Evolutionary conservation across 2,888 invertebrate genomes (phyloP).

Genomic region (Agapostemon virescens): DNA sequence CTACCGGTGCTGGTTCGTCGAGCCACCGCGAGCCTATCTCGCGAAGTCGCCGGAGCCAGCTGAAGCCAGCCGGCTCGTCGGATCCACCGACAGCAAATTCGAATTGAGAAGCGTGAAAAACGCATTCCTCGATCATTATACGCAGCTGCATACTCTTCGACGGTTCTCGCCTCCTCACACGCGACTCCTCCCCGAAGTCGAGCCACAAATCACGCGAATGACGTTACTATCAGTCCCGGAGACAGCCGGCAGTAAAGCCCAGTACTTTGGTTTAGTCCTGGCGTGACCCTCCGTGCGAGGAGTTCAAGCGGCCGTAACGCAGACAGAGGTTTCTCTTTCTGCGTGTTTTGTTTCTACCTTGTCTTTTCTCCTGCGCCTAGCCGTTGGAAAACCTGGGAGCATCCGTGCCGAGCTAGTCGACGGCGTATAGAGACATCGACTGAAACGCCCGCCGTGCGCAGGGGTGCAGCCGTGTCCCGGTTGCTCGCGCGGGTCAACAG

Average conservation of each 20-base stretch:
- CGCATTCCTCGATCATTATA: conserved; percentile 73
- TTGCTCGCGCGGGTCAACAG: conserved; percentile 63
- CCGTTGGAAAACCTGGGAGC: conserved; percentile 9
- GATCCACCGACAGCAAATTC: conserved; percentile 64
- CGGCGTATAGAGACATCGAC: conserved; percentile 34
- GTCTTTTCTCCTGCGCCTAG: not conserved
- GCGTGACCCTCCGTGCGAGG: conserved; percentile 48
- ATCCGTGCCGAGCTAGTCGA: not conserved
- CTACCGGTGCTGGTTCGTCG: conserved; percentile 9
- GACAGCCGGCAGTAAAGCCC: conserved; percentile 71
- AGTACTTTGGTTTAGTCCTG: conserved; percentile 64
- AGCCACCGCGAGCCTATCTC: conserved; percentile 23
- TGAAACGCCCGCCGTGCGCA: not conserved
- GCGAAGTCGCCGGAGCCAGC: conserved; percentile 6
- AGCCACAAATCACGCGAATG: conserved; percentile 74
- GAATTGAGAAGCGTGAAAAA: conserved; percentile 76
- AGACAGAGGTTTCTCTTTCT: conserved; percentile 36
- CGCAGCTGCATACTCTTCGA: conserved; percentile 52
- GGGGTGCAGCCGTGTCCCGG: not conserved
- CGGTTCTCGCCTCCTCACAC: conserved; percentile 32
- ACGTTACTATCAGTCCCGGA: conserved; percentile 72
- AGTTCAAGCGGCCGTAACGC: conserved; percentile 57
- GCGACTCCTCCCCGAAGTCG: conserved; percentile 63
- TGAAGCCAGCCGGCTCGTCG: conserved; percentile 27
- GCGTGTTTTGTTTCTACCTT: conserved; percentile 39